Base-by-base conservation (phyloP, 2,888 invertebrate species). In the Molanna angustata region DNA sequence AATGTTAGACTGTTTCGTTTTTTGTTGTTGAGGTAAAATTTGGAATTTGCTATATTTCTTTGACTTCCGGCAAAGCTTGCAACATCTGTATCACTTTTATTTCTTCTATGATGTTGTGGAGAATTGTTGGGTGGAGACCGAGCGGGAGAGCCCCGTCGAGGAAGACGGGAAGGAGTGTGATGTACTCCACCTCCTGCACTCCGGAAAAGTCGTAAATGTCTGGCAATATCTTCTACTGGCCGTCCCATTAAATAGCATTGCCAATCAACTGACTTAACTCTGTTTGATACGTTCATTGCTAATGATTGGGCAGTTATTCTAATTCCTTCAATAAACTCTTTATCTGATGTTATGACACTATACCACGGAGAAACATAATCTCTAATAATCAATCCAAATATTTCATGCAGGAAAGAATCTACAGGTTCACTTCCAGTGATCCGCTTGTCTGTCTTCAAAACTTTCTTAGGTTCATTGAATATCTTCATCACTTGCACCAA, bases 151-250 rank as follows among this genome's bases (percentile, higher is more conserved):
- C 67, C 72, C 0, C 73, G 74, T 56, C 74, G 74, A 2, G 67
- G 60, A n/a, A 72, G 62, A 13, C 76, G 74, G 67, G 74, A 74
- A 60, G 68, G 67, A 65, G 71, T 76, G 64, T 76, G 63, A 61
- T 73, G 74, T 67, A 75, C 60, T 47, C 80, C 64, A 54, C 74
- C 82, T 64, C 82, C 74, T 0, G 94, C 89, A 66, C 90, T 86
- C 61, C 93, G 83, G 67, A 88, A 95, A 17, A 95, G 73, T 59
- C 92, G 82, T 60, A 95, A 80, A 73, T 95, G 95, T 19, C 89
- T 86, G 1, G 93, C 94, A 59, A 92, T 83, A 71, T 94, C 94
- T 70, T 95, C 94, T 1, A 95, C 92, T 54, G 94, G 79, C 58
- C 85, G 80, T 22, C 90, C 90, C 16, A 94, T 93, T 54, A 94